Percentiles rank a stretch among this genome's conserved stretches.
Conservation (phyloP, 2,797 vertebrate species). For the Lacerta agilis region DNA sequence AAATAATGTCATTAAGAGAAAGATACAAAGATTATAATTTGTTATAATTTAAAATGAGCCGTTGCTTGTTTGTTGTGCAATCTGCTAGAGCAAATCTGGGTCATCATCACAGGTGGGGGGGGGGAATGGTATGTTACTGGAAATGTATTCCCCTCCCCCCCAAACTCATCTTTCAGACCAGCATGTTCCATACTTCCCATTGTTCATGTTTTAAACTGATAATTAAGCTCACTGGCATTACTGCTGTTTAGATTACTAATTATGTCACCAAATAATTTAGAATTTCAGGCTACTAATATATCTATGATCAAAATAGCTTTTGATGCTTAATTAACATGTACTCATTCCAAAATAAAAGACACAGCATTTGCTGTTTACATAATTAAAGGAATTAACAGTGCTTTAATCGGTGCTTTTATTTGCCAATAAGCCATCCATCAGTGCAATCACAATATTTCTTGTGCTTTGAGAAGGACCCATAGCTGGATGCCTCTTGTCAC, state of each 20-base stretch:
- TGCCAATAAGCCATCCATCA: background rate
- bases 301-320: conserved; percentile 51
- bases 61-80: conserved; percentile 40
- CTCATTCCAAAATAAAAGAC: conserved; percentile 28
- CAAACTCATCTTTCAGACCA: conserved; percentile 70
- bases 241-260: conserved; percentile 72
- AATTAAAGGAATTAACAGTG: conserved; percentile 18
- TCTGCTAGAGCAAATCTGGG: conserved; percentile 64
- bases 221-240: conserved; percentile 72
- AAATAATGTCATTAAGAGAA: conserved; percentile 6
- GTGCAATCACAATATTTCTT: background rate
- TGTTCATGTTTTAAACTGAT: conserved; percentile 73
- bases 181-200: conserved; percentile 66
- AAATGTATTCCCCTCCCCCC: conserved; percentile 61
- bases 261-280: conserved; percentile 58
- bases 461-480: background rate
- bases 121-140: conserved; percentile 34
- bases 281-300: conserved; percentile 64
- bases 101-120: conserved; percentile 65
- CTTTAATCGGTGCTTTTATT: conserved; percentile 15
- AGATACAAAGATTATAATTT: background rate
- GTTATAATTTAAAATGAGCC: conserved; percentile 41
- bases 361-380: conserved; percentile 7
- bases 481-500: background rate
- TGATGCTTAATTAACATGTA: conserved; percentile 40